phyloP scores from a whole-genome alignment of 2,888 invertebrate species.

The Pollenia angustigena region DNA sequence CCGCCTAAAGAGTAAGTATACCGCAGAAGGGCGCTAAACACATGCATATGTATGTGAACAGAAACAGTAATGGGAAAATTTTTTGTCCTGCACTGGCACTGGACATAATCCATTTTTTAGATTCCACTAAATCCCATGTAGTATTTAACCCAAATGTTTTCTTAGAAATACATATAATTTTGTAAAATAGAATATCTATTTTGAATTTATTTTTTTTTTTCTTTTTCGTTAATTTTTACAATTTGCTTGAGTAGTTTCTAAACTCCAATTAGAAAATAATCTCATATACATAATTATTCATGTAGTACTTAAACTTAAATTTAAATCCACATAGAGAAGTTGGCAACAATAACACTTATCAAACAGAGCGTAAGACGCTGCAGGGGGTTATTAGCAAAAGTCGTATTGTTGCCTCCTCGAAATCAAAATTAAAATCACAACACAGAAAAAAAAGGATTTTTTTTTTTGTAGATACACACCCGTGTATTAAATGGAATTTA shows the following conservation, averaged over 20 bases:
- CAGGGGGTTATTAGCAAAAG: slow-evolving; percentile 73
- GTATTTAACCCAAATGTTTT: no score
- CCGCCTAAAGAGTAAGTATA: no score
- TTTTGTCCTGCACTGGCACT: no score
- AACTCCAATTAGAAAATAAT: slow-evolving; percentile 64
- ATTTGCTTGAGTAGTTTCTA: slow-evolving; percentile 41
- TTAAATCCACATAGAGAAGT: slow-evolving; percentile 52
- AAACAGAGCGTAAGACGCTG: slow-evolving; percentile 57
- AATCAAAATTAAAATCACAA: slow-evolving; percentile 52
- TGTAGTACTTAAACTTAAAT: slow-evolving; percentile 35
- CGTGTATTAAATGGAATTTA: slow-evolving; percentile 50
- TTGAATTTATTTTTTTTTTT: neutral
- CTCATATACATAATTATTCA: slow-evolving; percentile 42
- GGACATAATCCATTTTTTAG: no score
- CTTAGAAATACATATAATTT: neutral
- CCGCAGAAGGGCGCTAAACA: no score
- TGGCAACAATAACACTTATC: slow-evolving; percentile 25
- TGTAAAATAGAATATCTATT: neutral
- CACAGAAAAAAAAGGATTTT: slow-evolving; percentile 35
- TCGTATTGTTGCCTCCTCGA: slow-evolving; percentile 57
- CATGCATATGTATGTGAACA: no score
- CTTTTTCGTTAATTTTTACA: slow-evolving; percentile 7
- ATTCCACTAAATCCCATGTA: no score
- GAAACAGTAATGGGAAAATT: no score
- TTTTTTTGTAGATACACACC: slow-evolving; percentile 32